phyloP scores from a whole-genome alignment of 2,888 invertebrate species.

The Achlya flavicornis region DNA sequence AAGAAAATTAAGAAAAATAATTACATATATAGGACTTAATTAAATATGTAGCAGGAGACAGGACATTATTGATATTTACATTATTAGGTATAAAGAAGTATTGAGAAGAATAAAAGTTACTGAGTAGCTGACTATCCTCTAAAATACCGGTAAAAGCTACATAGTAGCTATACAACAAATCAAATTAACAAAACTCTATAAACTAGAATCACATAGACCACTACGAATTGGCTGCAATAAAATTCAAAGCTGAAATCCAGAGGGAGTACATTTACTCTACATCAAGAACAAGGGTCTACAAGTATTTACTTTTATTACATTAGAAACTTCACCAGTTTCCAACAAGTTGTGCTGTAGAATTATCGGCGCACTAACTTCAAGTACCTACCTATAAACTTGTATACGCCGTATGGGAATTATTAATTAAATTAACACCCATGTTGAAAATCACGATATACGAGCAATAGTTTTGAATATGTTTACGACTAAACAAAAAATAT shows the following conservation, averaged over 20 bases:
- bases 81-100: too few relatives aligned
- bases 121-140: too few relatives aligned
- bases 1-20: too few relatives aligned
- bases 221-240: neutral
- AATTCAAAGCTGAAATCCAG: neutral
- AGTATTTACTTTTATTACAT: conserved; percentile 5
- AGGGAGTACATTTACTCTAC: neutral
- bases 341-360: neutral
- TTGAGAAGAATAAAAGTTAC: too few relatives aligned
- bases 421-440: neutral
- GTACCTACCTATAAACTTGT: neutral
- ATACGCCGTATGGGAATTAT: neutral
- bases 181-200: too few relatives aligned
- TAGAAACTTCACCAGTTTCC: neutral
- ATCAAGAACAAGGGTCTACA: conserved; percentile 2
- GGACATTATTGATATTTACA: too few relatives aligned
- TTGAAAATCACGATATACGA: neutral
- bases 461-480: neutral
- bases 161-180: too few relatives aligned
- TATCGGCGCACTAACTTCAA: neutral
- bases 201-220: too few relatives aligned
- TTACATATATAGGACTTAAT: too few relatives aligned
- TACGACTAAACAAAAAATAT: conserved; percentile 7
- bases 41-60: too few relatives aligned
- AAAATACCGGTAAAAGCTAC: too few relatives aligned